Evolutionary conservation across 1,140 invertebrate genomes (phyloP).

Genomic region (Epicauta chinensis): DNA sequence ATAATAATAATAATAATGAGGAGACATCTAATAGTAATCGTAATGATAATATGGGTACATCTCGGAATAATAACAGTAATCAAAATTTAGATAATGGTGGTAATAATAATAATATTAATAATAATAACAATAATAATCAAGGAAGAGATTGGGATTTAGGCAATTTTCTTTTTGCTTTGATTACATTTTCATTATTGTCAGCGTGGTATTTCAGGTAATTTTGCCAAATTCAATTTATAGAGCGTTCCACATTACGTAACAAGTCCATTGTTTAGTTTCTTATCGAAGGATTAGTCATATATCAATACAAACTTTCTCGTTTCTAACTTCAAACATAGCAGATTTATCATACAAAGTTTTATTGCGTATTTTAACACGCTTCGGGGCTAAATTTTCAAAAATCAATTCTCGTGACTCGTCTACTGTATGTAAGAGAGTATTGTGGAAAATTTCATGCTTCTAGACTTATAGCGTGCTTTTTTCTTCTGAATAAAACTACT

Average conservation of each 20-base stretch:
- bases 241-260: conserved; percentile 1
- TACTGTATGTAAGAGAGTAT: no score
- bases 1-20: background rate
- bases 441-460: no score
- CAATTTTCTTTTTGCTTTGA: conserved; percentile 35
- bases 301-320: no score
- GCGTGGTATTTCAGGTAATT: conserved; percentile 41
- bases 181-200: conserved; percentile 34
- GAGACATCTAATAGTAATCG: background rate
- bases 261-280: conserved; percentile 8
- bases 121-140: conserved; percentile 32
- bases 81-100: background rate
- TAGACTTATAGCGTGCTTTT: no score
- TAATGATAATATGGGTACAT: background rate
- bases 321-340: no score
- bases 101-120: conserved; percentile 5
- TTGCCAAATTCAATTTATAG: no score
- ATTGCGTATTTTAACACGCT: no score
- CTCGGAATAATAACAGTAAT: background rate
- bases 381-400: no score
- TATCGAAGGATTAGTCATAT: no score
- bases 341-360: no score
- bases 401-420: no score
- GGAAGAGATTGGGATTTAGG: conserved; percentile 40
- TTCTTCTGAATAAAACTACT: no score